Evolutionary conservation across 2,113 vertebrate species (phyloP), one percentile per base, ranked within the genome.

Genomic region (Fregetta grallaria): DNA sequence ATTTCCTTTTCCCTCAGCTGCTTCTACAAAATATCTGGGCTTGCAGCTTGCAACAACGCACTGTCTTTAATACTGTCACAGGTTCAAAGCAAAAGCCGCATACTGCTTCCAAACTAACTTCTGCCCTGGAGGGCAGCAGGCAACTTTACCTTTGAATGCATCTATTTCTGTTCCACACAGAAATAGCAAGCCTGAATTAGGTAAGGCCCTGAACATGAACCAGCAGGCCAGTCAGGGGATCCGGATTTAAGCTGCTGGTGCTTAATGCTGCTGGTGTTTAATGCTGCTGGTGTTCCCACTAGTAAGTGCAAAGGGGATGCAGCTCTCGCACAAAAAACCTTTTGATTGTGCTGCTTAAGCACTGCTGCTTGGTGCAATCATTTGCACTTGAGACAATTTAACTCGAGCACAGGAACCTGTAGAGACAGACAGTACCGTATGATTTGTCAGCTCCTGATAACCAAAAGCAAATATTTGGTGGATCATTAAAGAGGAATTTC

Each of bases 1-100:
- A 81, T 81, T 94, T 95, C 95, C 92, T 94, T 94, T 92, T 82
- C 71, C 82, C 22, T 94, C 80, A 66, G 76, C 80, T 88, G 72
- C 67, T 90, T 87, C 75, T 34, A 79, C 45, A 62, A 72, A 92
- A 1, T 65, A 92, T 16, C 76, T 72, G 71, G 44, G 27, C 44
- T 84, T 27, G 61, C 70, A 90, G 47, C 80, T 92, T n/a, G 15
- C 52, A 65, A 52, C n/a, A 36, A 78, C 1, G 6, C n/a, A 6
- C n/a, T 7, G 27, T 55, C 90, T 96, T 70, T 85, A 77, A 2
- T 9, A 38, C 20, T 10, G 6, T 49, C 56, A 44, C 63, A 79
- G 40, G 30, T 80, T 92, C 81, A 93, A 91, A 85, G 81, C 36
- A 87, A 89, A 83, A 89, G 50, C 25, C 7, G 2, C 73, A 62